phyloP scores from a whole-genome alignment of 2,888 invertebrate genomes.

The Lycocerus yunnanus region DNA sequence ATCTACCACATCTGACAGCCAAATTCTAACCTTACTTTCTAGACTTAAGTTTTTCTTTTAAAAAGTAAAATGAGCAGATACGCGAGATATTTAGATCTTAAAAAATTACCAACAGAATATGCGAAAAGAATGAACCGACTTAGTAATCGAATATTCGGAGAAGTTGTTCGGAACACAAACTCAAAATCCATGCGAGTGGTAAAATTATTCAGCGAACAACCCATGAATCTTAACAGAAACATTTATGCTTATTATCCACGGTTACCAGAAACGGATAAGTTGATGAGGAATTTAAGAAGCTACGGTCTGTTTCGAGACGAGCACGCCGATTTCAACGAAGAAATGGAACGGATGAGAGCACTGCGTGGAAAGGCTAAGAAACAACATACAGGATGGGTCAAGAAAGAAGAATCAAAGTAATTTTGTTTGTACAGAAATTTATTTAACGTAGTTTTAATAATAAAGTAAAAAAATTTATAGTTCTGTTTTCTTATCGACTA shows the following conservation, averaged over 20 bases:
- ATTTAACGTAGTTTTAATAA: background rate
- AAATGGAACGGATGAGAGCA: constrained; percentile 76
- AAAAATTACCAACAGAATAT: constrained; percentile 76
- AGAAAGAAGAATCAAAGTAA: background rate
- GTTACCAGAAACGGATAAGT: constrained; percentile 72
- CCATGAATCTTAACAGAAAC: constrained; percentile 72
- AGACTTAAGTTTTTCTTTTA: background rate
- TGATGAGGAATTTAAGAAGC: constrained; percentile 73
- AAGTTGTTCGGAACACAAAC: constrained; percentile 79
- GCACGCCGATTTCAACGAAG: constrained; percentile 87
- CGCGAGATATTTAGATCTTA: constrained; percentile 71
- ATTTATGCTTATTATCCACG: constrained; percentile 86
- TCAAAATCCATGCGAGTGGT: constrained; percentile 80
- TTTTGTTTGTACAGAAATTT: constrained; percentile 4
- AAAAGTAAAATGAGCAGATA: constrained; percentile 63
- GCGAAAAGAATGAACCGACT: constrained; percentile 83
- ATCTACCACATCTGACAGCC: too few species aligned
- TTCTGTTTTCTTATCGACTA: background rate
- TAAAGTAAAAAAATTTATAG: background rate
- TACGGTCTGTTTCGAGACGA: constrained; percentile 87
- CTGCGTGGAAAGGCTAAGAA: constrained; percentile 75
- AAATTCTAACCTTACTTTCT: background rate
- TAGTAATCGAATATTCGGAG: constrained; percentile 87
- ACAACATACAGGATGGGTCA: constrained; percentile 36
- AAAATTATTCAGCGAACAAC: constrained; percentile 74